phyloP scores from a whole-genome alignment of 1,140 invertebrate species.

The Xylocopa sonorina region DNA sequence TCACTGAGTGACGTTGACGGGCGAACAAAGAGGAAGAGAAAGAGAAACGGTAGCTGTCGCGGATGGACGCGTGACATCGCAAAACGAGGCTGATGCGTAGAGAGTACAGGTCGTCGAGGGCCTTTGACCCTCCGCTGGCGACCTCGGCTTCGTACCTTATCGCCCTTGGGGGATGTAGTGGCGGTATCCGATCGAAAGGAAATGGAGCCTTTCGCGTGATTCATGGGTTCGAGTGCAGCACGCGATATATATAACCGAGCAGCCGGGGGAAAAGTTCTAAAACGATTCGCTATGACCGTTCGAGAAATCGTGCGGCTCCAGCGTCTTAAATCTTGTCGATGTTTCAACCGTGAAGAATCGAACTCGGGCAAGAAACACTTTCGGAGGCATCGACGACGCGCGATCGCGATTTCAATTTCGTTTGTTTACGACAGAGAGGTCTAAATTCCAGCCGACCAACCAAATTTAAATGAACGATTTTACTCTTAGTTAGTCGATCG shows the following conservation, averaged over 20 bases:
- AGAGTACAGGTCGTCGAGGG: constrained; percentile 12
- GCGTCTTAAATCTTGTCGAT: constrained; percentile 9
- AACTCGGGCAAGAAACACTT: neutral
- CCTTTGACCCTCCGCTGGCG: constrained; percentile 30
- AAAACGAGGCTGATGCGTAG: constrained; percentile 40
- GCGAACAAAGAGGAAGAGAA: neutral
- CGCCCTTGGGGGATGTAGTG: constrained; percentile 14
- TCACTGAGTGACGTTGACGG: constrained; percentile 16
- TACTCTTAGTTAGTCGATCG: too few relatives aligned
- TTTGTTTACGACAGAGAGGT: constrained; percentile 9
- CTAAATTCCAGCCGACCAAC: too few relatives aligned
- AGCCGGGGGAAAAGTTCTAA: constrained; percentile 12
- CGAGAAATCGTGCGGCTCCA: neutral
- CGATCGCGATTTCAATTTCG: constrained; percentile 32
- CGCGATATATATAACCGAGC: constrained; percentile 16
- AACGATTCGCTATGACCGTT: constrained; percentile 14
- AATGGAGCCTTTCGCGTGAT: constrained; percentile 38
- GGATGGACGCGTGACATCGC: constrained; percentile 38
- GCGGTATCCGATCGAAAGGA: constrained; percentile 32
- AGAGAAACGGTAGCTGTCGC: neutral
- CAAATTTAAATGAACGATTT: too few relatives aligned
- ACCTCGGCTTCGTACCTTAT: constrained; percentile 34
- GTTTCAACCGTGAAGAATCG: neutral
- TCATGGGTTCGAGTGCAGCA: constrained; percentile 8
- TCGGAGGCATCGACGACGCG: neutral